A percentile compares a stretch with the other conserved stretches of the same genome.
These are phyloP conservation scores for Xanthia togata DNA, from an alignment of 2,888 invertebrate species.

Conservation along the genomic window DNA sequence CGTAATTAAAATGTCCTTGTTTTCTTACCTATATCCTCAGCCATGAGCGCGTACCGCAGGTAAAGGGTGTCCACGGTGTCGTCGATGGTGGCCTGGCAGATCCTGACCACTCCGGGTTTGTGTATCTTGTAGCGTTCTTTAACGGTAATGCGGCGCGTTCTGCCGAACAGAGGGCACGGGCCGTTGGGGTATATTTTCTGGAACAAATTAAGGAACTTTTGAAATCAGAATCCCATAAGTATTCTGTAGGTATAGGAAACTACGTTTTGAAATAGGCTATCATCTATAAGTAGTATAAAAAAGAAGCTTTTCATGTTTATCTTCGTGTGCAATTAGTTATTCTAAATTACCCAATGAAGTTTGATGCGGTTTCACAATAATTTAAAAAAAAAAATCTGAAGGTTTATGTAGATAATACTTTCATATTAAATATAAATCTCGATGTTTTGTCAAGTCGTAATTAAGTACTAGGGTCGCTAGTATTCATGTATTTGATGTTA, in stretches of 20 bases:
- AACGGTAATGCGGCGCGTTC: slow-evolving; percentile 67
- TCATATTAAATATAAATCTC: no score
- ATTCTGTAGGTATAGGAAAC: not conserved
- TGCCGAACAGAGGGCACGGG: slow-evolving; percentile 77
- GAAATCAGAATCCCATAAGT: not conserved
- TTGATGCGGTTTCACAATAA: no score
- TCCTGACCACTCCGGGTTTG: slow-evolving; percentile 71
- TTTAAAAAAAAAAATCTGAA: no score
- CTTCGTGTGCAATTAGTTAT: no score
- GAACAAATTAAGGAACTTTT: not conserved
- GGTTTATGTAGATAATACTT: no score
- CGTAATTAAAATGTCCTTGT: no score
- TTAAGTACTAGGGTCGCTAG: no score
- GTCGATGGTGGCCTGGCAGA: slow-evolving; percentile 81
- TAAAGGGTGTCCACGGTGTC: slow-evolving; percentile 77
- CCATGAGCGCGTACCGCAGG: slow-evolving; percentile 73
- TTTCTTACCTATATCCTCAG: slow-evolving; percentile 75
- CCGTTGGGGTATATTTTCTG: slow-evolving; percentile 81
- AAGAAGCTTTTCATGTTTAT: not conserved
- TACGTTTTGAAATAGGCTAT: not conserved
- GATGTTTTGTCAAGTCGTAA: no score
- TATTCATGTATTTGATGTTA: no score
- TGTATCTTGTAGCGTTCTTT: slow-evolving; percentile 62
- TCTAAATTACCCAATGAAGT: not conserved
- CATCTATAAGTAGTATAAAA: not conserved